Base-by-base conservation (phyloP, 92 coral and sea anemone species). In the Paramuricea clavata region DNA sequence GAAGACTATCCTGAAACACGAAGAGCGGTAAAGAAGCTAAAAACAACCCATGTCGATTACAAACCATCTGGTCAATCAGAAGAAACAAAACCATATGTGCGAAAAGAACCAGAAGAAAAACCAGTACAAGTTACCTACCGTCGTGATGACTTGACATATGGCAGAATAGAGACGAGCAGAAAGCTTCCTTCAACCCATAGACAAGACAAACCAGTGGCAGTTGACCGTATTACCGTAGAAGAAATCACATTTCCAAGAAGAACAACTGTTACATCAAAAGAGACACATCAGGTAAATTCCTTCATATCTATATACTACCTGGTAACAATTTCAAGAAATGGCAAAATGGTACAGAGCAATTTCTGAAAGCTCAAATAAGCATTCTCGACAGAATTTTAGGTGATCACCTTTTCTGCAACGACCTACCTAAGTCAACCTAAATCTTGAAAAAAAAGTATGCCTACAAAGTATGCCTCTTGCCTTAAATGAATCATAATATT, bases 201-300 rank as follows among this genome's bases (percentile, higher is more conserved):
- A 21, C 27, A 8, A 30, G 68, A 36, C 4, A 12, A 76, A 5
- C 41, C 82, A 16, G 2, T 36, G 41, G 41, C 39, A 28, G 67
- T 32, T 54, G 82, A 76, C 13, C 68, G 67, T 10, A 76, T 76
- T 15, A 76, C 42, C 13, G 82, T 76, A 12, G 82, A 76, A 60
- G 82, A 76, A 32, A 76, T 76, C 22, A 49, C 82, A 19, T 76
- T 76, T 52, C 82, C 82, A 54, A 76, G 82, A 49, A 76, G 30
- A 36, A 8, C 67, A 2, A 54, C 44, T n/a, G 47, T 31, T 1
- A 30, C 35, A 52, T 12, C 82, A 56, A 23, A 19, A 11, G 61
- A 49, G 39, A 21, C 6, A 52, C 22, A n/a, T 31, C 82, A 76
- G 82, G 82, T 76, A 30, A 74, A 21, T 22, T 21, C 11, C 15